Evolutionary conservation across 2,888 invertebrate species (phyloP).

Genomic region (Trissolcus brochymenae): DNA sequence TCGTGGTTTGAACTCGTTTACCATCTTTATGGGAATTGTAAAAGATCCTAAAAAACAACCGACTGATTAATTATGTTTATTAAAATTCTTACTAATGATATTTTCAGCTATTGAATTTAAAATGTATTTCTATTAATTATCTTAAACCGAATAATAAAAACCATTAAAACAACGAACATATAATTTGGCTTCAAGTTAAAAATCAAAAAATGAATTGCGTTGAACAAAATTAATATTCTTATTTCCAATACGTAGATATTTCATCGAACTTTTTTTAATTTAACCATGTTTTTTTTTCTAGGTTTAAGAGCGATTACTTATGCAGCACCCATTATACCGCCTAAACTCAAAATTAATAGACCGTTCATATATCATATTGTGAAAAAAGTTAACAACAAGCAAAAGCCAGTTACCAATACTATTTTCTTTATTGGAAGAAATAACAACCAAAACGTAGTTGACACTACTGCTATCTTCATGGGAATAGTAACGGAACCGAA

Average conservation of each 20-base stretch:
- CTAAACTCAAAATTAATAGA: slow-evolving; percentile 8
- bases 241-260: too few relatives aligned
- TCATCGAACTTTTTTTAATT: too few relatives aligned
- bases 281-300: slow-evolving; percentile 9
- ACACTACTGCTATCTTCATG: slow-evolving; percentile 4
- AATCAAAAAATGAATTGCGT: too few relatives aligned
- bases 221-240: too few relatives aligned
- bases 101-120: too few relatives aligned
- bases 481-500: slow-evolving; percentile 9
- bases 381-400: background rate
- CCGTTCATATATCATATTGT: slow-evolving; percentile 11
- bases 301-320: slow-evolving; percentile 1
- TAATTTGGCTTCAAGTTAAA: too few relatives aligned
- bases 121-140: too few relatives aligned
- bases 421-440: background rate
- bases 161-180: too few relatives aligned
- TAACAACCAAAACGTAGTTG: background rate
- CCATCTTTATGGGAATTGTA: background rate
- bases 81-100: too few relatives aligned
- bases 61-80: too few relatives aligned
- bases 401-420: background rate
- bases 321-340: background rate
- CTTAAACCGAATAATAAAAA: too few relatives aligned
- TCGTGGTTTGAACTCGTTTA: background rate
- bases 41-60: too few relatives aligned